A percentile compares a stretch with the other conserved stretches of the same genome.
Conservation (phyloP, 2,113 vertebrate species). For the Bubo blakistoni region DNA sequence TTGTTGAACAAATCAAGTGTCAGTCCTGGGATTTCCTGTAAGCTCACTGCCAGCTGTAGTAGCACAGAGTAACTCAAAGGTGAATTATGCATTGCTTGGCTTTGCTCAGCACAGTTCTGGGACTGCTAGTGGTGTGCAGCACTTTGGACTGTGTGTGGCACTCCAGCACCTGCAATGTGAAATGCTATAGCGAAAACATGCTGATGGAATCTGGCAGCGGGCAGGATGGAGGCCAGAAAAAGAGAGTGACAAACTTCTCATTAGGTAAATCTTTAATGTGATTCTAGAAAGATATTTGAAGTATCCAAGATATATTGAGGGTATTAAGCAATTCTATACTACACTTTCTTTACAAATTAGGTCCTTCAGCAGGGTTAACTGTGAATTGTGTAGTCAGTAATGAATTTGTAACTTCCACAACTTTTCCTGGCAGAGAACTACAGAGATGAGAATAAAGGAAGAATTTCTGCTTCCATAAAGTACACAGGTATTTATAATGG, state of each 20-base stretch:
- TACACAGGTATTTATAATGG: background rate
- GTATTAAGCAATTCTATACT: background rate
- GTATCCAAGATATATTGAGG: background rate
- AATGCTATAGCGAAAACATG: rapidly evolving
- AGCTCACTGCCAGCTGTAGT: background rate
- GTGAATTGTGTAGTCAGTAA: background rate
- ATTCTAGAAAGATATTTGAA: background rate
- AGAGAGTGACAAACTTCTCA: background rate
- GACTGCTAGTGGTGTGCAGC: background rate
- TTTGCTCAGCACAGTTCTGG: background rate
- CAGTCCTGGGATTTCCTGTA: background rate
- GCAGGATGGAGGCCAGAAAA: background rate
- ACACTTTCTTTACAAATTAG: background rate
- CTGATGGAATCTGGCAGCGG: background rate
- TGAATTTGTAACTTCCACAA: background rate
- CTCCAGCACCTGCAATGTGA: background rate
- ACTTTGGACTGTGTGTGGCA: background rate
- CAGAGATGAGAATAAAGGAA: background rate
- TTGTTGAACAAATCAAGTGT: rapidly evolving
- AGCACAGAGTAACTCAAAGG: background rate
- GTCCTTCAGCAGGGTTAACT: background rate
- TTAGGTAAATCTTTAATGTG: background rate
- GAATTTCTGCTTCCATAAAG: background rate
- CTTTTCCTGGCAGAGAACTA: background rate
- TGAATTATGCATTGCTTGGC: background rate